These are phyloP conservation scores for Trachelipus rathkii DNA, from an alignment of 1,140 invertebrate genomes.

Conservation along the genomic window DNA sequence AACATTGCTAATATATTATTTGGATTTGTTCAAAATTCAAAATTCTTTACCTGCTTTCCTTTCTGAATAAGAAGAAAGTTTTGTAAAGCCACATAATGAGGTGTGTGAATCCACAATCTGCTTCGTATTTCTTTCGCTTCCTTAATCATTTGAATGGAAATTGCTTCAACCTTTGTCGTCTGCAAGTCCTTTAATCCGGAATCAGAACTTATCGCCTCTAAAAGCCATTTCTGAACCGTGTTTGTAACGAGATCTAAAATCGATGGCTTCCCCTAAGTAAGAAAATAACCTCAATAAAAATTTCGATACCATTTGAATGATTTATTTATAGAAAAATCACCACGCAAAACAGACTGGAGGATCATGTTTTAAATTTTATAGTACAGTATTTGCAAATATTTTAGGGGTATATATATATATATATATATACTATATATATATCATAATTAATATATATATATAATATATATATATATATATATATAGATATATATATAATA, in stretches of 20 bases:
- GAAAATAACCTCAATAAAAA: too few relatives aligned
- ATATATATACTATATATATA: not conserved
- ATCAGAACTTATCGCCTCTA: not conserved
- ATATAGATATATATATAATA: constrained; percentile 11
- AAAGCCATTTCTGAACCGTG: not conserved
- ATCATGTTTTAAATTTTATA: not conserved
- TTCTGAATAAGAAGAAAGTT: not conserved
- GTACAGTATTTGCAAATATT: not conserved
- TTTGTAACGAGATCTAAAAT: not conserved
- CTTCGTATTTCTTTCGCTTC: not conserved
- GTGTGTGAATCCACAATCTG: not conserved
- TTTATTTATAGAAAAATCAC: too few relatives aligned
- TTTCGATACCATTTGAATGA: too few relatives aligned
- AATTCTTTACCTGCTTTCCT: not conserved
- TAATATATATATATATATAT: constrained; percentile 15
- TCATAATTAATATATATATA: not conserved
- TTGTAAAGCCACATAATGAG: not conserved
- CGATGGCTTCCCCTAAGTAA: not conserved
- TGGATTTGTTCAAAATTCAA: too few relatives aligned
- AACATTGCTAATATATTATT: too few relatives aligned
- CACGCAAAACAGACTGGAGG: too few relatives aligned
- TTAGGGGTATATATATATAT: not conserved
- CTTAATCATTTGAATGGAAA: constrained; percentile 1
- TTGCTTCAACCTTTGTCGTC: not conserved
- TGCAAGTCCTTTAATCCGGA: not conserved